phyloP scores from a whole-genome alignment of 2,888 invertebrate genomes.

The Heliconius ethilla region DNA sequence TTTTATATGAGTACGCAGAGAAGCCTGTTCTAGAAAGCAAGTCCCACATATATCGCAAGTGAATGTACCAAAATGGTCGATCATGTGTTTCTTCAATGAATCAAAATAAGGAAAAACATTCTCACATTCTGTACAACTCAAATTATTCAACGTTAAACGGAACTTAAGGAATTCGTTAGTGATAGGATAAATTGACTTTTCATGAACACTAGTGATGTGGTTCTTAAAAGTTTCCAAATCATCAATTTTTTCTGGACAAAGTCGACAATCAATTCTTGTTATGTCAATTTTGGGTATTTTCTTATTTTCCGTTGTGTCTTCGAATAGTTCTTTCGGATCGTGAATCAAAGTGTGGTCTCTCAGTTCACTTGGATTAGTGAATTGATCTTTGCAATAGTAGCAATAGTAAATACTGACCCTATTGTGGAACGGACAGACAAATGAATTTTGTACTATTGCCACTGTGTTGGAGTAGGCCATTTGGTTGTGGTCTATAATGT shows the following conservation, averaged over 20 bases:
- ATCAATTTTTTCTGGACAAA: conserved; percentile 66
- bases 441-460: conserved; percentile 65
- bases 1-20: conserved; percentile 71
- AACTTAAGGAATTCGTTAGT: conserved; percentile 70
- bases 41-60: conserved; percentile 74
- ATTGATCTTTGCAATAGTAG: conserved; percentile 72
- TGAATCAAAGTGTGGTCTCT: conserved; percentile 68
- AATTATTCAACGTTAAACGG: conserved; percentile 60
- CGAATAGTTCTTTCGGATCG: conserved; percentile 61
- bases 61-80: conserved; percentile 68
- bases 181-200: conserved; percentile 55
- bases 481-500: conserved; percentile 57
- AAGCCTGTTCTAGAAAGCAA: conserved; percentile 73
- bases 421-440: conserved; percentile 69
- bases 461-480: conserved; percentile 65
- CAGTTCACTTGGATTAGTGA: conserved; percentile 67
- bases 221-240: conserved; percentile 59
- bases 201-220: conserved; percentile 60
- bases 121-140: conserved; percentile 68
- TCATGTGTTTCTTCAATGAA: conserved; percentile 69
- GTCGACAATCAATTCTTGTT: conserved; percentile 69
- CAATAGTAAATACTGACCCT: conserved; percentile 73
- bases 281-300: conserved; percentile 74
- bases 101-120: conserved; percentile 68
- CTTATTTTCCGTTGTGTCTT: conserved; percentile 64